These are phyloP conservation scores for Leptopterna dolabrata DNA, from an alignment of 2,888 invertebrate genomes.

Conservation along the genomic window DNA sequence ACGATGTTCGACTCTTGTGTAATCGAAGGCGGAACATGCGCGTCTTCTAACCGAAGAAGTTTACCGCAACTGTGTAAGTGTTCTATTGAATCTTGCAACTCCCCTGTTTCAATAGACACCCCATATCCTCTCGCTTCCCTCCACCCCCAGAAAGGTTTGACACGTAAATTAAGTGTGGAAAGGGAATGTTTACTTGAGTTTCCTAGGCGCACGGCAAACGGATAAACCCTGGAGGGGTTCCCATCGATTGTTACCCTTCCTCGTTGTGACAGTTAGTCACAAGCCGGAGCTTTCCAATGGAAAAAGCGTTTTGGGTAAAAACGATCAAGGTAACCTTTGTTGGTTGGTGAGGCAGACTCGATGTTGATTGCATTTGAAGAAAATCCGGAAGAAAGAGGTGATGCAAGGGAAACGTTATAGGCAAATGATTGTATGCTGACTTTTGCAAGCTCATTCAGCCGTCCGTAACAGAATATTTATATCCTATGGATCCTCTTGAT, in stretches of 20 bases:
- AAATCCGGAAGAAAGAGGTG: too few species aligned
- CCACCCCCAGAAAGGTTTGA: constrained; percentile 8
- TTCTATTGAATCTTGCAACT: constrained; percentile 22
- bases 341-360: neutral
- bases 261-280: neutral
- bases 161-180: constrained; percentile 44
- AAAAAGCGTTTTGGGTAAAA: neutral
- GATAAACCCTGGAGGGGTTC: neutral
- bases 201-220: constrained; percentile 38
- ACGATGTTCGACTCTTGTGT: neutral
- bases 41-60: neutral
- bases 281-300: neutral
- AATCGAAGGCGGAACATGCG: constrained; percentile 3
- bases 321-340: neutral
- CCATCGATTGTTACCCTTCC: neutral
- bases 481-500: too few species aligned
- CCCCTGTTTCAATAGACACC: constrained; percentile 31
- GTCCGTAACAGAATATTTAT: too few species aligned
- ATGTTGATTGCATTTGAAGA: neutral
- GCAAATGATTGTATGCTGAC: too few species aligned
- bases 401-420: too few species aligned
- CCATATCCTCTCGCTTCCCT: neutral
- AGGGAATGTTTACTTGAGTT: constrained; percentile 40
- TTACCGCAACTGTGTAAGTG: constrained; percentile 3
- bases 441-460: too few species aligned